phyloP scores from a whole-genome alignment of 2,113 vertebrate species.

The Cryptotis parvus region DNA sequence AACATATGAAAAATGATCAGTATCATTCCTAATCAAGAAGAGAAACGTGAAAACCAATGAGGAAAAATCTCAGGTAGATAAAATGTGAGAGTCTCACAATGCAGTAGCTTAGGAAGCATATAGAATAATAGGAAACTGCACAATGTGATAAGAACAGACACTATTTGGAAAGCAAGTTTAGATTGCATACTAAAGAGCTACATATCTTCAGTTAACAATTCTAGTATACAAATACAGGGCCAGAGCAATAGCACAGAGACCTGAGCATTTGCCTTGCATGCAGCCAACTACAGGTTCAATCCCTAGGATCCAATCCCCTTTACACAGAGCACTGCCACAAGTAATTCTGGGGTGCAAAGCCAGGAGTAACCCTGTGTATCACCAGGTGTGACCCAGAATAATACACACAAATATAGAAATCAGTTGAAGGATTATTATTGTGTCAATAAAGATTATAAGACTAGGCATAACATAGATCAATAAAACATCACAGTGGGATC shows the following conservation, averaged over 20 bases:
- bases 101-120: neutral
- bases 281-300: no score
- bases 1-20: neutral
- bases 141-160: neutral
- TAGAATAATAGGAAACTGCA: neutral
- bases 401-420: neutral
- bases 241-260: no score
- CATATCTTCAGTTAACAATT: neutral
- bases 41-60: constrained; percentile 16
- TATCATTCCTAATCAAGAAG: neutral
- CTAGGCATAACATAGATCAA: neutral
- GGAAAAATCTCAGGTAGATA: neutral
- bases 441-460: constrained; percentile 15
- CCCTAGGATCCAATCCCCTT: no score
- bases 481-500: neutral
- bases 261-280: no score
- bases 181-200: neutral
- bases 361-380: no score
- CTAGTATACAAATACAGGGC: neutral
- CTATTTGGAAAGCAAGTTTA: neutral
- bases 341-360: no score
- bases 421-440: neutral
- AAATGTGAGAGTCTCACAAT: neutral
- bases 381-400: no score
- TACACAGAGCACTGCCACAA: no score